phyloP scores from a whole-genome alignment of 92 coral and sea anemone species.

The Epizoanthus stellaris region DNA sequence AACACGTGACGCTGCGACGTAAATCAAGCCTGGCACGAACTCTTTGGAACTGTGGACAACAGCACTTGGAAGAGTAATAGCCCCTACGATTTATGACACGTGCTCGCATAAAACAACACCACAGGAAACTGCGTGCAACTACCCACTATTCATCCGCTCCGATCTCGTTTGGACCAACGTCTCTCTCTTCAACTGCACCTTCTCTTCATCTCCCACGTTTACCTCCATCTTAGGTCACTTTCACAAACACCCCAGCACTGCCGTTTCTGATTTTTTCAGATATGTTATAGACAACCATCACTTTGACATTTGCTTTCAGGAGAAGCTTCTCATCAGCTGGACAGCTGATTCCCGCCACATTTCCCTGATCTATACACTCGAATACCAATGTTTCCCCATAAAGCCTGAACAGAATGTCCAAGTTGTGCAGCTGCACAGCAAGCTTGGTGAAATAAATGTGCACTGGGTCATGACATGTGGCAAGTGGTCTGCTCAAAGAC shows the following conservation, averaged over 20 bases:
- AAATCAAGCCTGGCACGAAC: conserved; percentile 62
- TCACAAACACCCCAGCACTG: conserved; percentile 32
- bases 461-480: conserved; percentile 1
- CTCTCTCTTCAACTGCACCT: conserved; percentile 3
- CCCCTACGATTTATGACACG: conserved; percentile 50
- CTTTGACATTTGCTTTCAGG: conserved; percentile 27
- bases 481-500: conserved; percentile 27
- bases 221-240: conserved; percentile 40
- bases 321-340: conserved; percentile 37
- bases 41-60: conserved; percentile 64
- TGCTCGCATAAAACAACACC: conserved; percentile 26
- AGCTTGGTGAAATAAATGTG: conserved; percentile 30
- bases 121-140: conserved; percentile 41
- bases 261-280: conserved; percentile 48
- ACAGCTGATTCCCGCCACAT: conserved; percentile 31
- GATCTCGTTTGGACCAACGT: conserved; percentile 12
- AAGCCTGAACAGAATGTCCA: not conserved
- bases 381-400: not conserved
- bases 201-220: conserved; percentile 32
- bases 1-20: conserved; percentile 56
- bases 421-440: conserved; percentile 37
- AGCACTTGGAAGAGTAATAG: conserved; percentile 50
- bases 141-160: conserved; percentile 4
- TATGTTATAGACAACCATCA: conserved; percentile 57
- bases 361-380: conserved; percentile 19